phyloP scores from a whole-genome alignment of 2,113 vertebrate species.

The Podocnemis expansa region DNA sequence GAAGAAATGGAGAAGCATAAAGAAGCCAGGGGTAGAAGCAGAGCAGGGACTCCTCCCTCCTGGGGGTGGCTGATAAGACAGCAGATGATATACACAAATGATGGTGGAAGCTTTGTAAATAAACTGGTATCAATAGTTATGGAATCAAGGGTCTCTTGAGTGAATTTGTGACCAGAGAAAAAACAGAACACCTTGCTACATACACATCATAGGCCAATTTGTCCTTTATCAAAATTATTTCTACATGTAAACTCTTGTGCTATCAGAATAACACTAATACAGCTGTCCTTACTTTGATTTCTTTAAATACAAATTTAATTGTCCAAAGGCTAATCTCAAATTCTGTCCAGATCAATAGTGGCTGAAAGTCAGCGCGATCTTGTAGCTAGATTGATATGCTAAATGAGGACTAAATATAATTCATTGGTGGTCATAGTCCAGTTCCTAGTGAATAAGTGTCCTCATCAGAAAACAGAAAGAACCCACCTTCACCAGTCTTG shows the following conservation, averaged over 20 bases:
- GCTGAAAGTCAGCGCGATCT: background rate
- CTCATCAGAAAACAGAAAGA: background rate
- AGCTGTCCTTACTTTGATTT: background rate
- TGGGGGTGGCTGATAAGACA: too few relatives aligned
- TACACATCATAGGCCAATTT: background rate
- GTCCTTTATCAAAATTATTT: background rate
- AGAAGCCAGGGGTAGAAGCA: too few relatives aligned
- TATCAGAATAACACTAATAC: background rate
- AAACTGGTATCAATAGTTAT: too few relatives aligned
- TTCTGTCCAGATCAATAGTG: background rate
- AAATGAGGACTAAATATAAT: background rate
- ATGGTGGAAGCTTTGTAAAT: too few relatives aligned
- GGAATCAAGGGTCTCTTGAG: too few relatives aligned
- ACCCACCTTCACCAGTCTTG: background rate
- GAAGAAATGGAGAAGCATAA: too few relatives aligned
- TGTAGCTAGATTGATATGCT: background rate
- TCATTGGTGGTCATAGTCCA: background rate
- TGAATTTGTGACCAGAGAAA: too few relatives aligned
- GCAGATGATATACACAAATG: too few relatives aligned
- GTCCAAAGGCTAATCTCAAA: background rate
- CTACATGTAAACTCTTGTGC: background rate
- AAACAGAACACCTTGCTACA: too few relatives aligned
- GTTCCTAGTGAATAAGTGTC: fast-evolving
- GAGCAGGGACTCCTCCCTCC: too few relatives aligned
- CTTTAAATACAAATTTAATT: background rate